Evolutionary conservation across 2,888 invertebrate species (phyloP).

Genomic region (Leptinotarsa haldemani): DNA sequence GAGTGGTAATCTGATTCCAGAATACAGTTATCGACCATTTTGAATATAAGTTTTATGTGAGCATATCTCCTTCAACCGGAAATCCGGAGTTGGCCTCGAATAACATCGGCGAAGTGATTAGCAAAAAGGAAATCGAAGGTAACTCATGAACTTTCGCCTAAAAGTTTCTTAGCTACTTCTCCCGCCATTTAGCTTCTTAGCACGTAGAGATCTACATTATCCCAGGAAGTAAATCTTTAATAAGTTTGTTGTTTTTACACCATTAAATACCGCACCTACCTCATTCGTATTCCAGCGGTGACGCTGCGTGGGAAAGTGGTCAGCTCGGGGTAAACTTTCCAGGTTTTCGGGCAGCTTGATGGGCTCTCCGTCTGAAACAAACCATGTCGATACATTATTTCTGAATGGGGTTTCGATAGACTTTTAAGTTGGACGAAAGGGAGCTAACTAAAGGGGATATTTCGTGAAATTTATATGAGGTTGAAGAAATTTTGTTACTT

Average conservation of each 20-base stretch:
- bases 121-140: slow-evolving; percentile 13
- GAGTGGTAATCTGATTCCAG: no score
- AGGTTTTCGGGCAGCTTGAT: slow-evolving; percentile 95
- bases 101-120: neutral
- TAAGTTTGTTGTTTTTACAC: slow-evolving; percentile 42
- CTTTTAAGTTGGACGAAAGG: neutral
- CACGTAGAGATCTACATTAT: slow-evolving; percentile 12
- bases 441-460: neutral
- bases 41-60: no score
- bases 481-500: no score
- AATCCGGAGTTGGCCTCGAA: neutral
- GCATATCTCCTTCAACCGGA: no score
- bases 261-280: slow-evolving; percentile 71
- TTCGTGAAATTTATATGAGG: neutral
- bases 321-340: slow-evolving; percentile 93
- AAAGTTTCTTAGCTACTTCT: slow-evolving; percentile 13
- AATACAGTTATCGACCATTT: no score
- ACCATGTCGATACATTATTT: slow-evolving; percentile 31
- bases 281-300: slow-evolving; percentile 99
- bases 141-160: slow-evolving; percentile 12
- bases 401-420: slow-evolving; percentile 11
- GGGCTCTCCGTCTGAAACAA: slow-evolving; percentile 85
- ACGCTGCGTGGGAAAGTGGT: slow-evolving; percentile 93
- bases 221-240: slow-evolving; percentile 40
- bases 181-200: slow-evolving; percentile 10